These are phyloP conservation scores for Eriocheir sinensis DNA, from an alignment of 1,140 invertebrate genomes.

Conservation along the genomic window DNA sequence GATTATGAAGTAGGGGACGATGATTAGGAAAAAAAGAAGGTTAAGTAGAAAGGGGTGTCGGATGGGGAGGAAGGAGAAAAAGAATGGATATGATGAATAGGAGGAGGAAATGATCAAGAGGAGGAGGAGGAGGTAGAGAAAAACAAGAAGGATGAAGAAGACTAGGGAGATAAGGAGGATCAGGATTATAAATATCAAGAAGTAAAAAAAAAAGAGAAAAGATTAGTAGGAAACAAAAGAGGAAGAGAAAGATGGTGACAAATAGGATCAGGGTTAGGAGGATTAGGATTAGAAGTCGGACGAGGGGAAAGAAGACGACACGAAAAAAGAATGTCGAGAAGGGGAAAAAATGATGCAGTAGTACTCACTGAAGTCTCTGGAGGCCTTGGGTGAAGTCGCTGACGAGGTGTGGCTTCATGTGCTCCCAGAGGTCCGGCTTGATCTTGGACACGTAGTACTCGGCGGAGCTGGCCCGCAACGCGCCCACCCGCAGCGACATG, in stretches of 20 bases:
- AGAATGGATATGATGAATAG: not conserved
- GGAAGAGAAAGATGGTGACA: not conserved
- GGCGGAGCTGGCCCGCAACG: slow-evolving; percentile 54
- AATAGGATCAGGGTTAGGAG: not conserved
- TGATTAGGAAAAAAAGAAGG: not conserved
- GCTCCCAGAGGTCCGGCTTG: slow-evolving; percentile 57
- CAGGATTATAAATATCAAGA: not conserved
- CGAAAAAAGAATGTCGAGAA: too few species aligned
- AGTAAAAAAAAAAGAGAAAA: not conserved
- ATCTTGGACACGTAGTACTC: slow-evolving; percentile 67
- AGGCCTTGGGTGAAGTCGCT: slow-evolving; percentile 66
- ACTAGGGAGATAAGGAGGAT: not conserved
- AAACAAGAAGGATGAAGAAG: not conserved
- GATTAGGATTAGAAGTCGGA: not conserved
- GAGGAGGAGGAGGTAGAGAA: not conserved
- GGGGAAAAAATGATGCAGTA: not conserved
- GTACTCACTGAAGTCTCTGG: slow-evolving; percentile 61
- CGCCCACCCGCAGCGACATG: slow-evolving; percentile 62
- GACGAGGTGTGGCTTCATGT: slow-evolving; percentile 63
- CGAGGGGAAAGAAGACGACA: too few species aligned
- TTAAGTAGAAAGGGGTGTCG: not conserved
- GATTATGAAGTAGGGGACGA: not conserved
- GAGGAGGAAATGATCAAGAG: not conserved
- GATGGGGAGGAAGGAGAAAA: not conserved
- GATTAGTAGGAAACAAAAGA: not conserved